Conservation (phyloP, 2,797 vertebrate species). For the Sardinella longiceps region DNA sequence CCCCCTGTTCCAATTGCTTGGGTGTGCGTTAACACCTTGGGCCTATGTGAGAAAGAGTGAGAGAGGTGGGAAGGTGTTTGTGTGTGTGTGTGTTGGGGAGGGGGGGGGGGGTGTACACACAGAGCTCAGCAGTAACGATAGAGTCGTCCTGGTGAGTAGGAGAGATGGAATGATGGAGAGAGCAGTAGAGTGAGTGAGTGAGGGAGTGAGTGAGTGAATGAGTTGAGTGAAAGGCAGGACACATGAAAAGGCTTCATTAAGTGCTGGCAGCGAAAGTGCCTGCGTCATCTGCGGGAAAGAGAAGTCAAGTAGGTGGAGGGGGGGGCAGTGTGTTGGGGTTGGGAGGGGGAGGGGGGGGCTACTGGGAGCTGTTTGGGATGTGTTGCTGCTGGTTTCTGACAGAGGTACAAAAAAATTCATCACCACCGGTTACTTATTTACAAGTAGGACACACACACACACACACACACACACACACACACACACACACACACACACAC, state of each 20-base stretch:
- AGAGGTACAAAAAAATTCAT: neutral
- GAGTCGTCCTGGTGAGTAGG: neutral
- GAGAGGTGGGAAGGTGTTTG: no score
- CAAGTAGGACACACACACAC: neutral
- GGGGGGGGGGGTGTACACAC: no score
- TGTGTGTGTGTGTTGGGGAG: no score
- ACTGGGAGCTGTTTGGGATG: conserved; percentile 17
- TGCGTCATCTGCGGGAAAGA: conserved; percentile 73
- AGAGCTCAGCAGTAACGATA: conserved; percentile 54
- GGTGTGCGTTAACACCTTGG: conserved; percentile 57
- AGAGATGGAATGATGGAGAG: neutral
- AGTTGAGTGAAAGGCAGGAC: conserved; percentile 67
- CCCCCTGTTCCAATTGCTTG: conserved; percentile 59
- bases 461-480: neutral
- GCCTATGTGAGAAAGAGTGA: neutral
- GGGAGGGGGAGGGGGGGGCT: neutral
- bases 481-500: neutral
- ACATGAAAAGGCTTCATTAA: conserved; percentile 74
- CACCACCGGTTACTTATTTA: neutral
- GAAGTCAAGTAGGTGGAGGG: neutral
- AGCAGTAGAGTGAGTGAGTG: conserved; percentile 51
- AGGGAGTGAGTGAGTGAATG: conserved; percentile 54
- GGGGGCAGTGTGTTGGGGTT: neutral
- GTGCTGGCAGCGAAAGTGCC: conserved; percentile 65
- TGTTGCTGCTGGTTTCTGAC: neutral